phyloP scores from a whole-genome alignment of 1,140 invertebrate species.

The Pentalonia nigronervosa region DNA sequence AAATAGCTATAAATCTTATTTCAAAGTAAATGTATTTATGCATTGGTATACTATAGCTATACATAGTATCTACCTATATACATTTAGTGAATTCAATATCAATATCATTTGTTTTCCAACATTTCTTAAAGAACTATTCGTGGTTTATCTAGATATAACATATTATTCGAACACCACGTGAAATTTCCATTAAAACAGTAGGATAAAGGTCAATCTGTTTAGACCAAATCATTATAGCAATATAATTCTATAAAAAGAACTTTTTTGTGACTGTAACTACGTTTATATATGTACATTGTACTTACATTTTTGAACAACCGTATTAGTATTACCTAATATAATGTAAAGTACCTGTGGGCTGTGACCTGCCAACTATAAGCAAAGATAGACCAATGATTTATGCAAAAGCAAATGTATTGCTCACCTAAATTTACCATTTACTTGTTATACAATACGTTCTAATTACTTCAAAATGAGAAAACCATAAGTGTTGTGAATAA shows the following conservation, averaged over 20 bases:
- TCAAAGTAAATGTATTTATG: background rate
- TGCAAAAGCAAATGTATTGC: background rate
- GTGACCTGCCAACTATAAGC: background rate
- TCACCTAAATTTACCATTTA: background rate
- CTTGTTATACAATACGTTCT: background rate
- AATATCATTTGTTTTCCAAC: constrained; percentile 35
- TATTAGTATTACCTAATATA: background rate
- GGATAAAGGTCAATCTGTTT: background rate
- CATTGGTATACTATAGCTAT: background rate
- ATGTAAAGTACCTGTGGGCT: background rate
- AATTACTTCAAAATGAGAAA: background rate
- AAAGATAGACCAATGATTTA: background rate
- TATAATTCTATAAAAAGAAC: background rate
- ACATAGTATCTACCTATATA: background rate
- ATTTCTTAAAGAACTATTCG: background rate
- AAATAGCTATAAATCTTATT: background rate
- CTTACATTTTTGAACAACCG: background rate
- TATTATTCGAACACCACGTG: background rate
- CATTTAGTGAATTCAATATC: background rate
- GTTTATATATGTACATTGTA: background rate
- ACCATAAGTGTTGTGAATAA: background rate
- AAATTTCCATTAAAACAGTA: background rate
- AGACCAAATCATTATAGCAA: background rate
- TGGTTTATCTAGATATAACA: background rate
- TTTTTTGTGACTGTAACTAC: background rate